Percentiles rank a stretch among this genome's conserved stretches.
phyloP scores from a whole-genome alignment of 2,888 invertebrate genomes.

The Coleophora flavipennella region DNA sequence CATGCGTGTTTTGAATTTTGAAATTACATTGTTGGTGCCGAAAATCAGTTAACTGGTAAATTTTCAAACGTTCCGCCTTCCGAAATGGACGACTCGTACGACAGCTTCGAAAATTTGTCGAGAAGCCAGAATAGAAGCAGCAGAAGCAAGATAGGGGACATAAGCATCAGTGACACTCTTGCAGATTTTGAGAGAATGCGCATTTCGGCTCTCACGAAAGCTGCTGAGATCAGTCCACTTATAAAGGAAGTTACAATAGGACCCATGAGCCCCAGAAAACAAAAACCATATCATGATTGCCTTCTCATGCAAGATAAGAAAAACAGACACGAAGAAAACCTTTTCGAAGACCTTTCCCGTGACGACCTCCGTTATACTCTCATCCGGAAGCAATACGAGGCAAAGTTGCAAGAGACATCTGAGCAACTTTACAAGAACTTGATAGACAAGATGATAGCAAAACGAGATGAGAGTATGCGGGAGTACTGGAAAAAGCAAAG shows the following conservation, averaged over 20 bases:
- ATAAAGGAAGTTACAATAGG: constrained; percentile 70
- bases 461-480: constrained; percentile 40
- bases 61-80: too few relatives aligned
- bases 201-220: constrained; percentile 73
- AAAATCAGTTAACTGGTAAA: too few relatives aligned
- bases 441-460: constrained; percentile 46
- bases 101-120: constrained; percentile 24
- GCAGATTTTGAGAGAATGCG: constrained; percentile 65
- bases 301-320: constrained; percentile 10
- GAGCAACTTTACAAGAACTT: constrained; percentile 41
- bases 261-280: constrained; percentile 37
- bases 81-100: constrained; percentile 30
- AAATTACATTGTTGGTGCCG: too few relatives aligned
- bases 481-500: constrained; percentile 44
- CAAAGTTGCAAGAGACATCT: constrained; percentile 36
- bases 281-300: constrained; percentile 17
- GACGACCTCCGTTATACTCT: constrained; percentile 46
- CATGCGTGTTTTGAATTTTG: too few relatives aligned
- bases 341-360: constrained; percentile 43
- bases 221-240: constrained; percentile 61
- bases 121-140: constrained; percentile 13
- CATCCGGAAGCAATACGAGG: constrained; percentile 46
- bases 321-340: constrained; percentile 32
- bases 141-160: constrained; percentile 30
- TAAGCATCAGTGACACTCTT: constrained; percentile 41